Conservation (phyloP, 92 coral and sea anemone species). For the Scolanthus callimorphus region DNA sequence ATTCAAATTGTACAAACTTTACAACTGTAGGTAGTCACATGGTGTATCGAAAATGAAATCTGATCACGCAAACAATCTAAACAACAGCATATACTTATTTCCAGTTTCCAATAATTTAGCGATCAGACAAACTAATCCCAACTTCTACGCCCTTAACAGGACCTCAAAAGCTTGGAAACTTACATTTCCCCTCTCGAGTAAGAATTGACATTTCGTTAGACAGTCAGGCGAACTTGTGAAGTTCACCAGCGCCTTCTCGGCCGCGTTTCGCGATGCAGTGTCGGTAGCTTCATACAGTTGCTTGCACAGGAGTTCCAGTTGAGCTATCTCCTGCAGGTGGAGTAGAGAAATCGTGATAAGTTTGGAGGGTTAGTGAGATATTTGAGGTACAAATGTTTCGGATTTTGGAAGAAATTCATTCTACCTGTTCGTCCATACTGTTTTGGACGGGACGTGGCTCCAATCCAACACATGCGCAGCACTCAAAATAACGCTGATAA, state of each 20-base stretch:
- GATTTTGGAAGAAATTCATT: neutral
- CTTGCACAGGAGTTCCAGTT: conserved; percentile 95
- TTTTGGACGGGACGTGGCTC: conserved; percentile 78
- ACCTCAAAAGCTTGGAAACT: too few species aligned
- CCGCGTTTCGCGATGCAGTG: conserved; percentile 73
- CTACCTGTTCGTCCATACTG: conserved; percentile 99
- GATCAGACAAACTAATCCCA: too few species aligned
- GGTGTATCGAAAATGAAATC: too few species aligned
- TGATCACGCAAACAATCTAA: too few species aligned
- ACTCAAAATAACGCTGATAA: neutral
- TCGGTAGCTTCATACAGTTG: conserved; percentile 94
- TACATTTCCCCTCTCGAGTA: conserved; percentile 94
- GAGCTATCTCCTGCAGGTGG: conserved; percentile 84
- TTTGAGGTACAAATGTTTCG: conserved; percentile 10
- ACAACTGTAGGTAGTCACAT: too few species aligned
- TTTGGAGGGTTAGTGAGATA: conserved; percentile 4
- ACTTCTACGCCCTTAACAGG: too few species aligned
- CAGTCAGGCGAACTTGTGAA: conserved; percentile 95
- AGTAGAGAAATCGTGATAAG: conserved; percentile 12
- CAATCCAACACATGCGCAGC: neutral
- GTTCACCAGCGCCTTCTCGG: conserved; percentile 87
- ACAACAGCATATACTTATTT: too few species aligned
- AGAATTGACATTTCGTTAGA: conserved; percentile 92
- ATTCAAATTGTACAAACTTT: too few species aligned
- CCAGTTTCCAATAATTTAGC: too few species aligned